These are phyloP conservation scores for Thera obeliscata DNA, from an alignment of 2,888 invertebrate genomes.

Conservation along the genomic window DNA sequence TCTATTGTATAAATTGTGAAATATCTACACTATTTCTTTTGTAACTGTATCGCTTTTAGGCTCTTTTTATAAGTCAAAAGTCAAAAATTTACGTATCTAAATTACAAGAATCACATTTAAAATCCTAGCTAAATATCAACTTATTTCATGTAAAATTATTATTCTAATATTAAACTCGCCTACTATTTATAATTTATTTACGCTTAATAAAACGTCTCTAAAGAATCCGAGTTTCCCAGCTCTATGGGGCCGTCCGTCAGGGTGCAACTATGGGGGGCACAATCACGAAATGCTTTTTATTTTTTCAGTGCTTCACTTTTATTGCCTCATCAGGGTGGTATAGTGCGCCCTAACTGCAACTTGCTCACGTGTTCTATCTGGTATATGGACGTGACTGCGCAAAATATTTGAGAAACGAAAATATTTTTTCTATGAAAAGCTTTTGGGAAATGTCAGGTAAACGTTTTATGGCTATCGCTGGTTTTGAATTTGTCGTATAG, in stretches of 20 bases:
- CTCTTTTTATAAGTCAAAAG: no score
- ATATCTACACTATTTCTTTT: no score
- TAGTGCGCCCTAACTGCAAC: conserved; percentile 44
- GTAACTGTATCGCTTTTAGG: no score
- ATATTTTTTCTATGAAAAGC: not conserved
- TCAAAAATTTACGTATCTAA: no score
- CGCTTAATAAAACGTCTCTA: conserved; percentile 2
- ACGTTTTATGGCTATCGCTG: no score
- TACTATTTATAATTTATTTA: not conserved
- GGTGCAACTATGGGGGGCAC: conserved; percentile 57
- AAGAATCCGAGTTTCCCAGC: not conserved
- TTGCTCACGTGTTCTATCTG: conserved; percentile 49
- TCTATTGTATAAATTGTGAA: no score
- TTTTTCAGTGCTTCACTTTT: conserved; percentile 69
- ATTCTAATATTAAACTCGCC: no score
- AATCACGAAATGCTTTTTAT: conserved; percentile 81
- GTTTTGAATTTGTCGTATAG: no score
- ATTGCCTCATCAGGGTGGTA: conserved; percentile 75
- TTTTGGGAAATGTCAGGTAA: no score
- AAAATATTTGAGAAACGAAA: not conserved
- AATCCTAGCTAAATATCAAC: no score
- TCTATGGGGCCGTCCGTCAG: conserved; percentile 47
- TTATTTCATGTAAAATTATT: no score
- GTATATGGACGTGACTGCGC: conserved; percentile 29
- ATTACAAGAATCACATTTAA: no score